Percentiles rank a stretch among this genome's conserved stretches.
These are phyloP conservation scores for Caenorhabditis wallacei DNA, from an alignment of 2,888 invertebrate species.

Conservation along the genomic window DNA sequence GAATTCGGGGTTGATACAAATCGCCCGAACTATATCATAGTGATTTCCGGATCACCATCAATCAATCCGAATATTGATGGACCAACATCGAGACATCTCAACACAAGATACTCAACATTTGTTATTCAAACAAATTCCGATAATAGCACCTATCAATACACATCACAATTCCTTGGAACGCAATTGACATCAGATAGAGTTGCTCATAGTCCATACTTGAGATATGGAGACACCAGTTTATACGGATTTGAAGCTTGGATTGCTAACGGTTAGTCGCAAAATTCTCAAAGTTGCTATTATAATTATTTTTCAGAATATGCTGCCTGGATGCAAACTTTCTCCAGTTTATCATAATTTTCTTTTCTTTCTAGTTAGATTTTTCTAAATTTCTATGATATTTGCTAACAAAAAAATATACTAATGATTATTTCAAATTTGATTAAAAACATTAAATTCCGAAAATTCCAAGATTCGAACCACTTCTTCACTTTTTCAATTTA, in stretches of 20 bases:
- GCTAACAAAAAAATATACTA: no score
- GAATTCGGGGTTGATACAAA: conserved; percentile 46
- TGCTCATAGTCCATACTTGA: conserved; percentile 21
- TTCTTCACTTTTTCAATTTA: no score
- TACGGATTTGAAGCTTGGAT: conserved; percentile 41
- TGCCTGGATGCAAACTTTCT: conserved; percentile 51
- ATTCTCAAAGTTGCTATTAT: not conserved
- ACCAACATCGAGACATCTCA: conserved; percentile 51
- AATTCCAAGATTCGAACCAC: no score
- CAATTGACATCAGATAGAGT: conserved; percentile 39
- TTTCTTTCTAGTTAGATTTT: no score
- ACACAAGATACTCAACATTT: conserved; percentile 62
- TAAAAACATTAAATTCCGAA: no score
- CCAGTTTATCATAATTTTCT: not conserved
- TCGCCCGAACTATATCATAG: conserved; percentile 52
- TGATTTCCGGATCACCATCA: conserved; percentile 40
- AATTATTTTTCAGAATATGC: conserved; percentile 50
- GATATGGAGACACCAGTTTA: conserved; percentile 4
- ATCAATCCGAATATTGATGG: conserved; percentile 52
- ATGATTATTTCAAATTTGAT: no score
- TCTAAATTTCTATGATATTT: no score
- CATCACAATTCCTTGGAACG: conserved; percentile 54
- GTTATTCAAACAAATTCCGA: conserved; percentile 45
- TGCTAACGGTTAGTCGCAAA: conserved; percentile 35
- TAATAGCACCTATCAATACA: conserved; percentile 29